These are phyloP conservation scores for Periophthalmus magnuspinnatus DNA, from an alignment of 2,797 vertebrate genomes.

Conservation along the genomic window DNA sequence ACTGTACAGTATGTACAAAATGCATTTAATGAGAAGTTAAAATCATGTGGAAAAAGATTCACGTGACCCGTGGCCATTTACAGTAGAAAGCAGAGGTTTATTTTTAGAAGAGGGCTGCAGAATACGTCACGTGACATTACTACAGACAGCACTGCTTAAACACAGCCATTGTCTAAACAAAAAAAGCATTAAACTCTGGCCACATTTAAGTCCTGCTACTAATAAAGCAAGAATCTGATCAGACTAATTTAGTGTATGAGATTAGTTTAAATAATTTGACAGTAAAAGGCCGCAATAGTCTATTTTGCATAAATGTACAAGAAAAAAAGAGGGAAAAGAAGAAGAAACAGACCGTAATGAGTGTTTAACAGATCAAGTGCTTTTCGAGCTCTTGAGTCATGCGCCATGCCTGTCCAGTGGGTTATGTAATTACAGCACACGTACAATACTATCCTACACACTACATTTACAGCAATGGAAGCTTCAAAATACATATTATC, in stretches of 20 bases:
- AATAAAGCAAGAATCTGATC: neutral
- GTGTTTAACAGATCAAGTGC: neutral
- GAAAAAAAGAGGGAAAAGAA: neutral
- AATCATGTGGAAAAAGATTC: conserved; percentile 8
- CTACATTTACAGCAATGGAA: neutral
- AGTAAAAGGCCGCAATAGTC: neutral
- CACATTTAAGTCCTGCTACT: neutral
- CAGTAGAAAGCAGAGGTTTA: conserved; percentile 50
- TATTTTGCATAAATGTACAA: neutral
- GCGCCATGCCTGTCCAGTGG: neutral
- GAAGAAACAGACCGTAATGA: neutral
- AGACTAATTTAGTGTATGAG: neutral
- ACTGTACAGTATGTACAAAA: neutral
- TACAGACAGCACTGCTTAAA: conserved; percentile 17
- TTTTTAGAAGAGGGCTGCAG: conserved; percentile 65
- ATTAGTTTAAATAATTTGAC: neutral
- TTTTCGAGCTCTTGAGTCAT: neutral
- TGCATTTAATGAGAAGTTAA: neutral
- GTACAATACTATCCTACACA: neutral
- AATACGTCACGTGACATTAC: conserved; percentile 54
- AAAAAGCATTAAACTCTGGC: neutral
- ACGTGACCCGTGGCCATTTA: conserved; percentile 34
- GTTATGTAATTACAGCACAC: conserved; percentile 8
- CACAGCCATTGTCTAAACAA: neutral
- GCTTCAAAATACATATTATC: neutral